Evolutionary conservation across 2,113 vertebrate species (phyloP).

Genomic region (Arenaria interpres): DNA sequence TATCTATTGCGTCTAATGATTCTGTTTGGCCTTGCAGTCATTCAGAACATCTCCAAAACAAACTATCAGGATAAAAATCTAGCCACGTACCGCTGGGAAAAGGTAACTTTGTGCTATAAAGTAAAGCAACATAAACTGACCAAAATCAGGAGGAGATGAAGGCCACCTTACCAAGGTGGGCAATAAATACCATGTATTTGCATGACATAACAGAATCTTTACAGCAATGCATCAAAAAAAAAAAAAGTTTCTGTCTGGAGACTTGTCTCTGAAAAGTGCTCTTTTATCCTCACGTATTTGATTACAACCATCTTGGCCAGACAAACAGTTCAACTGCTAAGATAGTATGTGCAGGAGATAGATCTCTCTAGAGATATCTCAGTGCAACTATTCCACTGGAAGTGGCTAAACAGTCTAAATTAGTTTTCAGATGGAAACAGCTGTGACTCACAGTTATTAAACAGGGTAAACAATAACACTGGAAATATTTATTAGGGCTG

Average conservation of each 20-base stretch:
- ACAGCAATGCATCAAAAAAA: not conserved
- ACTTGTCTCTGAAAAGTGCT: not conserved
- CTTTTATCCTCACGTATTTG: not conserved
- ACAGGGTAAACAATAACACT: not conserved
- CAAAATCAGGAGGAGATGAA: not conserved
- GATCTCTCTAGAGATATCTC: not conserved
- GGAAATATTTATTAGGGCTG: not conserved
- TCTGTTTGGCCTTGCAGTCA: not conserved
- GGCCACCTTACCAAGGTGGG: not conserved
- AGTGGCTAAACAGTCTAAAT: not conserved
- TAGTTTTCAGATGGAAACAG: not conserved
- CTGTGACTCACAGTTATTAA: not conserved
- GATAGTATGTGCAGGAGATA: not conserved
- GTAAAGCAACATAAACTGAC: not conserved
- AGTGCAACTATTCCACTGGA: not conserved
- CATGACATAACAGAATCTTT: not conserved
- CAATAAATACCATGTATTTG: not conserved
- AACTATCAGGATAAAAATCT: not conserved
- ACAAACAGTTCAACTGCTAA: not conserved
- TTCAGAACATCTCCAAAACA: not conserved
- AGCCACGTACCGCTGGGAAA: not conserved
- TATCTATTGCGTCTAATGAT: not conserved
- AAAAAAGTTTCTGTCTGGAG: not conserved
- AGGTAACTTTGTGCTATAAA: not conserved
- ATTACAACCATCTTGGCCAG: not conserved